phyloP scores from a whole-genome alignment of 2,888 invertebrate genomes.

The Chaetogeoica ovagalla region DNA sequence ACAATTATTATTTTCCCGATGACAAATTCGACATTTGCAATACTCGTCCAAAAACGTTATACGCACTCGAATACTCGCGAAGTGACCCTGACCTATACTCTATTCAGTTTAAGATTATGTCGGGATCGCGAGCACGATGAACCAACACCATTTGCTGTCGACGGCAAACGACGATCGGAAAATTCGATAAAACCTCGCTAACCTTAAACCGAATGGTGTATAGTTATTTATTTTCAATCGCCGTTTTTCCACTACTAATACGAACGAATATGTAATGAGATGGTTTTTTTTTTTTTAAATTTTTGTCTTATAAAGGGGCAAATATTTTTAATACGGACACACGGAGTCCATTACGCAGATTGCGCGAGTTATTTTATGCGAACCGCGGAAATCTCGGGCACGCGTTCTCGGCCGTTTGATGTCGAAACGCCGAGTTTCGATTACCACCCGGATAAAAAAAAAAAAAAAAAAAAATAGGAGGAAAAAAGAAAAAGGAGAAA shows the following conservation, averaged over 20 bases:
- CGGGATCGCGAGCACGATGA: no score
- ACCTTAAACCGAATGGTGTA: no score
- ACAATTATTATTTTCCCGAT: no score
- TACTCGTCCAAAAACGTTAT: no score
- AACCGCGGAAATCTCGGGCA: conserved; percentile 27
- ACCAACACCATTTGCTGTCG: no score
- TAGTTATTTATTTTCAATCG: background rate
- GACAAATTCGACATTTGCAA: no score
- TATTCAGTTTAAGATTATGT: no score
- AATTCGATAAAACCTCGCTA: no score
- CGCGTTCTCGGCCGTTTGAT: conserved; percentile 32
- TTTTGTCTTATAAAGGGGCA: conserved; percentile 4
- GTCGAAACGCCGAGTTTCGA: conserved; percentile 10
- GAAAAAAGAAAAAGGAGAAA: background rate
- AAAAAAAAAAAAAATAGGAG: background rate
- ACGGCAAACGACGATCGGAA: no score
- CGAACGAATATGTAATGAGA: conserved; percentile 18
- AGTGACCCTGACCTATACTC: no score
- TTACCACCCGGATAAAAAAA: conserved; percentile 10
- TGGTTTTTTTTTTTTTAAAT: background rate
- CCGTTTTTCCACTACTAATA: conserved; percentile 3
- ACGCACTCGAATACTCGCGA: no score
- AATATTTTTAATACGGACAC: conserved; percentile 26
- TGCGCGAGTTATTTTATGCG: conserved; percentile 40
- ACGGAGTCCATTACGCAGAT: conserved; percentile 47